Percentiles rank a stretch among this genome's conserved stretches.
phyloP scores from a whole-genome alignment of 2,797 vertebrate genomes.

The Acanthiza pusilla region DNA sequence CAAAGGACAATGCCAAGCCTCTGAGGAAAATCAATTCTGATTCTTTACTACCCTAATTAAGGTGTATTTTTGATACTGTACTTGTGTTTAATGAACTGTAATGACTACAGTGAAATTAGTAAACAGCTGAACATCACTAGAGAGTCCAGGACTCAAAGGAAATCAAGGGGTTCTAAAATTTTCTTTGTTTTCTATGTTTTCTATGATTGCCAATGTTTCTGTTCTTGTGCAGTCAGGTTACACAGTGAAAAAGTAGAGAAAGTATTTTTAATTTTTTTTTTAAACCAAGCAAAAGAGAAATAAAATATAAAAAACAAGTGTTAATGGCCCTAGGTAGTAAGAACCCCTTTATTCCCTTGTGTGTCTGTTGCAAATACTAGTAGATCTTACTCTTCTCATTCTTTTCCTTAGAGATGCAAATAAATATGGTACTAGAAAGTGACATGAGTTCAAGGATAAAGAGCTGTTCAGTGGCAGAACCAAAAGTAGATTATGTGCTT shows the following conservation, averaged over 20 bases:
- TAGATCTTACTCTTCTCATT: background rate
- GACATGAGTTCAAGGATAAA: background rate
- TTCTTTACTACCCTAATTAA: slow-evolving; percentile 23
- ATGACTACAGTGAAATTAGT: background rate
- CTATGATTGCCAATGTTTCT: background rate
- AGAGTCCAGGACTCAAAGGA: background rate
- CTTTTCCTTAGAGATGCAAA: background rate
- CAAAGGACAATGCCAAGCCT: background rate
- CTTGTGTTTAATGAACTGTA: background rate
- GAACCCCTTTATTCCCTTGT: background rate
- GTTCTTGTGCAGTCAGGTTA: background rate
- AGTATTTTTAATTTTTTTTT: background rate
- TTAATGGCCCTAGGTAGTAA: background rate
- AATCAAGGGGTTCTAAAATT: background rate
- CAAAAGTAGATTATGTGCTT: background rate
- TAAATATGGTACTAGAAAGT: background rate
- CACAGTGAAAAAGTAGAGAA: background rate
- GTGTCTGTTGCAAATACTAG: background rate
- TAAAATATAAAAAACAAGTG: background rate
- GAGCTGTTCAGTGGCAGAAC: background rate
- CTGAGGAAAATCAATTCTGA: slow-evolving; percentile 7
- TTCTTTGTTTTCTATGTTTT: too few species aligned
- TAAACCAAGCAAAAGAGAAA: background rate
- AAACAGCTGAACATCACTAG: background rate
- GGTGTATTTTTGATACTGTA: background rate